Percentiles rank a stretch among this genome's conserved stretches.
Conservation (phyloP, 2,797 vertebrate species). For the Paguma larvata region DNA sequence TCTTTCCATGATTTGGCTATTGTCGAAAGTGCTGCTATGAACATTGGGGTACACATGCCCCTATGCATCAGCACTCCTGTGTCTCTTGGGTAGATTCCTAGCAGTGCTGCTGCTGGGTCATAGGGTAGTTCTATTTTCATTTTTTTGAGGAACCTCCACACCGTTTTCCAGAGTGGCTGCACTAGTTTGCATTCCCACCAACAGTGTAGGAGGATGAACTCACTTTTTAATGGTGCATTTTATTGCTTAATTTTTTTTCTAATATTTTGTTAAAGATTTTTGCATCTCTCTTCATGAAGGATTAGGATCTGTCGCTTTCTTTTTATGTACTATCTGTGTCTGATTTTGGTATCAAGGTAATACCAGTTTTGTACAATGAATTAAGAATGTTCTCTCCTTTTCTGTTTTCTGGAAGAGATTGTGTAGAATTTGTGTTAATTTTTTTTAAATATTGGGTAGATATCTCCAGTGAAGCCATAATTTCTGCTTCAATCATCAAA, state of each 20-base stretch:
- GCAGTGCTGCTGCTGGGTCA: too few relatives aligned
- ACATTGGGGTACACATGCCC: too few relatives aligned
- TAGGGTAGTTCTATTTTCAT: too few relatives aligned
- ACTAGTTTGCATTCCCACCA: too few relatives aligned
- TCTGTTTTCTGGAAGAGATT: neutral
- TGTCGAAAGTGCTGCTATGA: too few relatives aligned
- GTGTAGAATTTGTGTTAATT: neutral
- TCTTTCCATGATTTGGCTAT: too few relatives aligned
- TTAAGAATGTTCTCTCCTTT: neutral
- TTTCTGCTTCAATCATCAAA: neutral
- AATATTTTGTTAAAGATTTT: neutral
- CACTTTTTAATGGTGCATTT: neutral
- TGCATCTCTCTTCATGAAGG: neutral
- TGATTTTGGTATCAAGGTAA: neutral
- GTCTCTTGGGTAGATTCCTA: too few relatives aligned
- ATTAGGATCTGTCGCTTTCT: neutral
- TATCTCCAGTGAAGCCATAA: neutral
- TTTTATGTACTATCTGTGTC: neutral
- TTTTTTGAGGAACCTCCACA: too few relatives aligned
- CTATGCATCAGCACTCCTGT: too few relatives aligned
- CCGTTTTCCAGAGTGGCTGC: too few relatives aligned
- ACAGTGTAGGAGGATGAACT: neutral
- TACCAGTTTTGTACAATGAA: neutral
- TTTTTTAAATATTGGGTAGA: neutral
- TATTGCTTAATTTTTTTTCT: slow-evolving; percentile 22